Evolutionary conservation across 2,888 invertebrate genomes (phyloP), one percentile per base, ranked within the genome.

Genomic region (Neuroscelio doddi): DNA sequence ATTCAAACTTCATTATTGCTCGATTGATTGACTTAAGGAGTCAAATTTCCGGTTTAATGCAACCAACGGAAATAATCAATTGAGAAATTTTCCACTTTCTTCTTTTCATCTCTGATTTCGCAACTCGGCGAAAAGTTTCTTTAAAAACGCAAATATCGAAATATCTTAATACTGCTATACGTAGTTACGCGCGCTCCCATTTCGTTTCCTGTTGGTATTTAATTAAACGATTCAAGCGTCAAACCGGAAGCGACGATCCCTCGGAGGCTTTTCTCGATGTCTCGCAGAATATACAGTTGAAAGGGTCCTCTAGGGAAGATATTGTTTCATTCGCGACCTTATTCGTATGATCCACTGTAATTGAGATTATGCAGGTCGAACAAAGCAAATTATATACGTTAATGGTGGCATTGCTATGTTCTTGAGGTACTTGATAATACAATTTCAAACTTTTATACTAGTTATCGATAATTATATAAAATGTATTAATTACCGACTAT

Each of bases 161-260:
- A 2, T 30, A 3, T 30, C 30, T 5, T 9, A 30, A 30, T 30
- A 3, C 12, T 8, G 12, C 14, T 36, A 10, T 26, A 16, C 21
- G 26, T 10, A 42, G 21, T 17, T 24, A 42, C 26, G 24, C 42
- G 26, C 24, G 26, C 26, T 27, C 36, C 36, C 44, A 53, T 53
- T 36, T 17, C 53, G 7, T 15, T 29, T 15, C 15, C 32, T 52
- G 7, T 14, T 45, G n/a, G 14, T 9, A 45, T 27, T 36, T 36
- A 44, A 53, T 53, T 52, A 52, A 52, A 32, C 42, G 52, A 30
- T 52, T 32, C 26, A 1, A 17, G 36, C 36, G 44, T 36, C 24
- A 42, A 42, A 52, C 26, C 42, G 52, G 52, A 42, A 42, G 17
- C 38, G 17, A 16, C 17, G 38, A 38, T 42, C 24, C 42, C 14